Conservation (phyloP, 2,888 invertebrate species). For the Cephus pulcher region DNA sequence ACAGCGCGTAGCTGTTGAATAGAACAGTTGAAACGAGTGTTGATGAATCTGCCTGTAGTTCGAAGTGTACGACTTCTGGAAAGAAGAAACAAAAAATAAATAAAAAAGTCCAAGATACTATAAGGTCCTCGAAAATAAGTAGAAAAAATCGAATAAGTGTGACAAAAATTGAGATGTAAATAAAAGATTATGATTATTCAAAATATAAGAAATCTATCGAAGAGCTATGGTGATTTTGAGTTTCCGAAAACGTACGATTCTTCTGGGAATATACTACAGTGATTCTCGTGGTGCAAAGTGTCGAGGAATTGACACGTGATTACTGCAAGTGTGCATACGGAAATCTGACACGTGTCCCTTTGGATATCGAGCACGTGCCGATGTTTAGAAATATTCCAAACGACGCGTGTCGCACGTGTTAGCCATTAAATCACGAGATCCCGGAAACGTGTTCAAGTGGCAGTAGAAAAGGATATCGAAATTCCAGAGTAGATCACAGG, state of each 20-base stretch:
- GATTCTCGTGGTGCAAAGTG: constrained; percentile 5
- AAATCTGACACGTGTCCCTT: constrained; percentile 23
- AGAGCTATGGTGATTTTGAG: not conserved
- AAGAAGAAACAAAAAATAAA: not conserved
- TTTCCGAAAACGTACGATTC: not conserved
- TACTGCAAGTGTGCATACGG: constrained; percentile 12
- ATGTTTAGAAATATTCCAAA: constrained; percentile 49
- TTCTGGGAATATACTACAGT: not conserved
- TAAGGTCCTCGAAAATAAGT: not conserved
- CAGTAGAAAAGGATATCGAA: not conserved
- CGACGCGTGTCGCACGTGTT: constrained; percentile 35
- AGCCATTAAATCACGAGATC: not conserved
- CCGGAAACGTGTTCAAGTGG: constrained; percentile 9
- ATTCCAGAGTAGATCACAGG: not conserved
- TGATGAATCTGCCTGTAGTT: not conserved
- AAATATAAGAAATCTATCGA: not conserved
- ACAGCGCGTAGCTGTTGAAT: not conserved
- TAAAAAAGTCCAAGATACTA: not conserved
- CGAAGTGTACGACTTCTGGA: not conserved
- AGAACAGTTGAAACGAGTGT: not conserved
- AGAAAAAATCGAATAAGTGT: not conserved
- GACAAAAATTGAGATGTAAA: not conserved
- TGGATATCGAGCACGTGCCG: constrained; percentile 47
- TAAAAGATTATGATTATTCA: not conserved
- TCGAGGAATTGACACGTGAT: constrained; percentile 12